Evolutionary conservation across 1,140 invertebrate species (phyloP).

Genomic region (Telenomus remus): DNA sequence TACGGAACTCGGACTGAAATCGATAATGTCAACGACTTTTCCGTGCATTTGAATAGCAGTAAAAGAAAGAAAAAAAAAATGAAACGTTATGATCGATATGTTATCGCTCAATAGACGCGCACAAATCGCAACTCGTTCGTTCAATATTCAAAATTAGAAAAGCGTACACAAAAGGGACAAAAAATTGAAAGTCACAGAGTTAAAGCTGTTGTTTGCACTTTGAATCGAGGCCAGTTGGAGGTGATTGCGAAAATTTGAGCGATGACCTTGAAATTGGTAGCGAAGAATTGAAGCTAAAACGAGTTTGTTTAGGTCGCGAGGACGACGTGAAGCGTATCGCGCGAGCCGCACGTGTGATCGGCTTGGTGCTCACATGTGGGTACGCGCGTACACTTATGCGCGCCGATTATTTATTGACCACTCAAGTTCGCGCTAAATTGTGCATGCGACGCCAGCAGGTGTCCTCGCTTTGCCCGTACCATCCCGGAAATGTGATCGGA

Average conservation of each 20-base stretch:
- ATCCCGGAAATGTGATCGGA: constrained; percentile 41
- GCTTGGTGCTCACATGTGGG: constrained; percentile 23
- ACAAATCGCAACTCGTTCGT: too few species aligned
- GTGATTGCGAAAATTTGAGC: too few species aligned
- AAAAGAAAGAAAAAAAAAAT: constrained; percentile 7
- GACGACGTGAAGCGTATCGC: constrained; percentile 23
- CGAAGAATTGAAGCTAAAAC: too few species aligned
- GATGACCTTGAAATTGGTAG: too few species aligned
- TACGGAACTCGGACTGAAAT: constrained; percentile 33
- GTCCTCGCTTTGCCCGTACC: constrained; percentile 11
- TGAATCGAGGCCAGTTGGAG: too few species aligned
- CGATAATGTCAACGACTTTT: constrained; percentile 56
- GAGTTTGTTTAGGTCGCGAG: neutral
- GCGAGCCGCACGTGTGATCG: constrained; percentile 27
- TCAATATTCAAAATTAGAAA: too few species aligned
- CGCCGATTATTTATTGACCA: constrained; percentile 58
- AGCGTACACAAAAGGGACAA: too few species aligned
- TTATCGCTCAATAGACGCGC: neutral
- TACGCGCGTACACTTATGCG: constrained; percentile 26
- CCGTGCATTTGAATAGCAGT: constrained; percentile 22
- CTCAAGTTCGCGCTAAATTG: constrained; percentile 36
- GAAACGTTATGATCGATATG: constrained; percentile 6
- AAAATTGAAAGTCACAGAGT: too few species aligned
- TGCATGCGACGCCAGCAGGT: constrained; percentile 33
- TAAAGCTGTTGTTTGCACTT: too few species aligned